Evolutionary conservation across 2,888 invertebrate genomes (phyloP).

Genomic region (Platynereis dumerilii): DNA sequence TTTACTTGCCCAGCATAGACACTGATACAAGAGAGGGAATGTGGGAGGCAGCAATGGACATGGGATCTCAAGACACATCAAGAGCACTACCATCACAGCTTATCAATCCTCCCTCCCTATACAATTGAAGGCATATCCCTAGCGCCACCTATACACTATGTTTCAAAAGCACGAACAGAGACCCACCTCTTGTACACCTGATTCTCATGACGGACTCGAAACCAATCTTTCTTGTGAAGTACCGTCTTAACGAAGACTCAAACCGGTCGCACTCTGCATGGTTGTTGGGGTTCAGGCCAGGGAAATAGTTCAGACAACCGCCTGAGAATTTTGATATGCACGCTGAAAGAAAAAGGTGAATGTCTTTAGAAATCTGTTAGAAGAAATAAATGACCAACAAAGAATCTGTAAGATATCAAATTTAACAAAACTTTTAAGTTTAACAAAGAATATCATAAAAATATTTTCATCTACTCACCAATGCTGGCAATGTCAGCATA

Average conservation of each 20-base stretch:
- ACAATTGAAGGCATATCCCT: too few species aligned
- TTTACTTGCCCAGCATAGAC: too few species aligned
- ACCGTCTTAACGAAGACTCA: constrained; percentile 79
- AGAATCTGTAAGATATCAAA: too few species aligned
- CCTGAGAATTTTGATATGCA: constrained; percentile 95
- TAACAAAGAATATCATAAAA: too few species aligned
- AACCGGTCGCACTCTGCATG: constrained; percentile 76
- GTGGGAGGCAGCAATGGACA: too few species aligned
- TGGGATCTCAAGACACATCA: too few species aligned
- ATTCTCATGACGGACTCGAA: constrained; percentile 99
- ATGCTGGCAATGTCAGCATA: constrained; percentile 94
- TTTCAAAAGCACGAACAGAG: too few species aligned
- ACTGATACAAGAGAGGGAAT: too few species aligned
- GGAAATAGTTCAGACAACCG: constrained; percentile 90
- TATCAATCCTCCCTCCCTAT: too few species aligned
- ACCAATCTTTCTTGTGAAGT: constrained; percentile 94
- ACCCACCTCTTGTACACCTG: constrained; percentile 82
- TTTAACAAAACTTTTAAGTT: too few species aligned
- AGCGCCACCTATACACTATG: too few species aligned
- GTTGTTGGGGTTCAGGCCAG: constrained; percentile 79
- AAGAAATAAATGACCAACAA: neutral
- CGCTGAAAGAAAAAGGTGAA: constrained; percentile 52
- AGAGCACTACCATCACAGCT: too few species aligned
- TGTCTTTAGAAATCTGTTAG: neutral
- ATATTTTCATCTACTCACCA: constrained; percentile 69